Evolutionary conservation across 2,888 invertebrate species (phyloP), one percentile per base, ranked within the genome.

Genomic region (Ophioninae sp.): DNA sequence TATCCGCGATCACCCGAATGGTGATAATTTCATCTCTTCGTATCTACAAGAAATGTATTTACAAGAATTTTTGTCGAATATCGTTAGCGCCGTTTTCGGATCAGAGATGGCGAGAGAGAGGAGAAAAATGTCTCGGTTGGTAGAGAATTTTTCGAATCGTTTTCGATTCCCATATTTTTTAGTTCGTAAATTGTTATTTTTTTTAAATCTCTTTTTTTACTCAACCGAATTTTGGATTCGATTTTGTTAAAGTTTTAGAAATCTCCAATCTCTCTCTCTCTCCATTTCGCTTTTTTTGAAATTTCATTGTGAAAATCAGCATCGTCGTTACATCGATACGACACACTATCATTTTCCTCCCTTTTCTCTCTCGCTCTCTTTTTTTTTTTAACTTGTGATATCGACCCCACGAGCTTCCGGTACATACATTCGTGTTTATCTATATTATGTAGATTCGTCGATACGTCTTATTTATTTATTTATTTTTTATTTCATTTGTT

Each of bases 1-100:
- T 65, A 30, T 75, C 6, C 56, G 10, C 72, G 44, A 51, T 61
- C 41, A 41, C 39, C 58, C 56, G 22, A 39, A 67, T 39, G 39
- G 37, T 2, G 39, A 65, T 17, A 74, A 72, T 51, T 37, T 63
- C 51, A 41, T 58, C 67, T 59, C 64, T 44, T 61, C 74, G 44
- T 83, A 83, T 85, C 71, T 82, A 85, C 83, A 84, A 59, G 65
- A 78, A 78, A 75, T 68, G 37, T 83, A 82, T 79, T 63, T 80
- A 85, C 77, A 82, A 78, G 77, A 85, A 63, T 79, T 76, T 41
- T 6, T 37, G 76, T n/a, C 3, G 3, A 30, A 37, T 68, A 76
- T 37, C 68, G 30, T 77, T 71, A 79, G 79, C 75, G 79, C 79
- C 69, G 65, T 65, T 74, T 10, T 79, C 1, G 37, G n/a, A 6